Evolutionary conservation across 2,888 invertebrate genomes (phyloP), one percentile per base, ranked within the genome.

Genomic region (Drosophila meridionalis): DNA sequence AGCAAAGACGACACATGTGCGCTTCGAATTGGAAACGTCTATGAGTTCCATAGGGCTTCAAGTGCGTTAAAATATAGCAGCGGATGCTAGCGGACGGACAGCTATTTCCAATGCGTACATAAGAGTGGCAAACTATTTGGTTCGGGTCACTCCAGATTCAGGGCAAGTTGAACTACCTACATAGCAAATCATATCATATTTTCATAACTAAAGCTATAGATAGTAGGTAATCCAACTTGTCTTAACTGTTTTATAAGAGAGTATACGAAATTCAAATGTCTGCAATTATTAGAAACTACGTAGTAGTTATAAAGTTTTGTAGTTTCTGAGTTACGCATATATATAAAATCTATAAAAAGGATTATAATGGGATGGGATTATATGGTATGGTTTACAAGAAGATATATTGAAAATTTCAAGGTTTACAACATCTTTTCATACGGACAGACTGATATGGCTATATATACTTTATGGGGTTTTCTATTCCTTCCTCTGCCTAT

Each of bases 11-110:
- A 56, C 59, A 75, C 50, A 71, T 79, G 72, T 69, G 62, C 32
- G 47, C 34, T 53, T 52, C 47, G 43, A 73, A 52, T 45, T 14
- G 30, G 42, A 36, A 52, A 43, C 43, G 48, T 65, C 64, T 52
- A 59, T 43, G 20, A 32, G 53, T 28, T 64, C 30, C 36, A 43
- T 32, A n/a, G 38, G 26, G 20, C 47, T 62, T 78, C 68, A 76
- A 81, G 73, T 71, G 77, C 55, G 71, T 76, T 71, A 69, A 76
- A 65, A 67, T 69, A 67, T 71, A 64, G 63, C 63, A 59, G 55
- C 74, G 70, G 70, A 73, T 69, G 73, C 71, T 48, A 52, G 59
- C 60, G 43, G 48, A 53, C 57, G 43, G 34, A 30, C 5, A 40
- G 28, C 20, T 14, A 36, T 26, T 28, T 38, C 14, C 38, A 55